Evolutionary conservation across 2,797 vertebrate species (phyloP), one percentile per base, ranked within the genome.

Genomic region (Acanthurus tractus): DNA sequence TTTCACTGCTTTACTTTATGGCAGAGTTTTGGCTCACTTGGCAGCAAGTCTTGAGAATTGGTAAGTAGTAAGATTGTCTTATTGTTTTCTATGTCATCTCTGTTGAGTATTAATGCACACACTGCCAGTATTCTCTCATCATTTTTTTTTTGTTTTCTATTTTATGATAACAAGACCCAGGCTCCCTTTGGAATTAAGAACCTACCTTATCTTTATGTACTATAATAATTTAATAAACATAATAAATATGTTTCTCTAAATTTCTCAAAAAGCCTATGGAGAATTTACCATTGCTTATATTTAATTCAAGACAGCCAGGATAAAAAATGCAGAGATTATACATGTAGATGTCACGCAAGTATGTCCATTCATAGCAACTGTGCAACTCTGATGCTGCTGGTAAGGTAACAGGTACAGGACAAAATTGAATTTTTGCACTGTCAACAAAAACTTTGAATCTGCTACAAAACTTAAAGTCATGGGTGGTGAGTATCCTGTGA

Each of bases 31-130:
- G 93, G 88, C 86, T 94, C 81, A 96, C 95, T 91, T 94, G 95
- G 46, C 97, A 96, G 91, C 98, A 98, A 93, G 97, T 98, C 84
- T 95, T 99, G 87, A 94, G 98, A 90, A 97, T 99, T 88, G 97
- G 98, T 99, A 92, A 97, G 97, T 96, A 79, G 17, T n/a, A 7
- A 57, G 64, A 61, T 18, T 66, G 42, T 73, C 4, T 23, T 44
- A 17, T 66, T 56, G 46, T 7, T 34, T n/a, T 6, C 18, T 10
- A 18, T 52, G 42, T 55, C 10, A 20, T 70, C 45, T 14, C 25
- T 44, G 1, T 1, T 54, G 22, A 49, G 40, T 64, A 55, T 59
- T 61, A 14, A 63, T 59, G 2, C 66, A 63, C 66, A 63, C 6
- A 44, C 20, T 58, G 11, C 11, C 20, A 52, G 13, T 6, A 11